These are phyloP conservation scores for Chauna torquata DNA, from an alignment of 2,113 vertebrate species.

Conservation along the genomic window DNA sequence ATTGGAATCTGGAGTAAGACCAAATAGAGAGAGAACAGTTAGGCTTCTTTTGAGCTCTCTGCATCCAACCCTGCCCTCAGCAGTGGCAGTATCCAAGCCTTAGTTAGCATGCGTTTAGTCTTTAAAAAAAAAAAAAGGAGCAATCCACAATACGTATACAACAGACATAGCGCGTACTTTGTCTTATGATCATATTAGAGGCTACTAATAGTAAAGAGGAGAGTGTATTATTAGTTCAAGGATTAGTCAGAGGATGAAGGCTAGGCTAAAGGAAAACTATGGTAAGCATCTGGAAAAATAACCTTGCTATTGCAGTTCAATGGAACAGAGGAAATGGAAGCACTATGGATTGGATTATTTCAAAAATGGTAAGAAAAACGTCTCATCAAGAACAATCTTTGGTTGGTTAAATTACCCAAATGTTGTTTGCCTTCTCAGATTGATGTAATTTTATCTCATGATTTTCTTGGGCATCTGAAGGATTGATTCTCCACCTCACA, in stretches of 20 bases:
- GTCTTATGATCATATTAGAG: background rate
- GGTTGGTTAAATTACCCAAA: background rate
- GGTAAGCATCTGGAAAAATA: background rate
- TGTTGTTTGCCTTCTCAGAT: background rate
- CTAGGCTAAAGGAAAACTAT: background rate
- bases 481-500: background rate
- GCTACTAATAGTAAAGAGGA: background rate
- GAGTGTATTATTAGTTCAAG: background rate
- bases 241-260: background rate
- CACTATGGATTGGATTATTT: background rate
- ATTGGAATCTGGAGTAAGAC: background rate
- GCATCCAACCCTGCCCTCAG: background rate
- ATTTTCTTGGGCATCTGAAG: background rate
- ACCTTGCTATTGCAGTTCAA: background rate
- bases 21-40: background rate
- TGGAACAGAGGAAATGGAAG: background rate
- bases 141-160: background rate
- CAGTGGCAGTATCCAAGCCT: background rate
- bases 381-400: background rate
- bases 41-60: background rate
- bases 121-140: background rate
- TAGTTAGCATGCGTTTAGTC: background rate
- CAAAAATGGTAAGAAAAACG: background rate
- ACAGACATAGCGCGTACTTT: background rate
- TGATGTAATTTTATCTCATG: background rate